Evolutionary conservation across 2,113 vertebrate genomes (phyloP), one percentile per base, ranked within the genome.

Genomic region (Dromaius novaehollandiae): DNA sequence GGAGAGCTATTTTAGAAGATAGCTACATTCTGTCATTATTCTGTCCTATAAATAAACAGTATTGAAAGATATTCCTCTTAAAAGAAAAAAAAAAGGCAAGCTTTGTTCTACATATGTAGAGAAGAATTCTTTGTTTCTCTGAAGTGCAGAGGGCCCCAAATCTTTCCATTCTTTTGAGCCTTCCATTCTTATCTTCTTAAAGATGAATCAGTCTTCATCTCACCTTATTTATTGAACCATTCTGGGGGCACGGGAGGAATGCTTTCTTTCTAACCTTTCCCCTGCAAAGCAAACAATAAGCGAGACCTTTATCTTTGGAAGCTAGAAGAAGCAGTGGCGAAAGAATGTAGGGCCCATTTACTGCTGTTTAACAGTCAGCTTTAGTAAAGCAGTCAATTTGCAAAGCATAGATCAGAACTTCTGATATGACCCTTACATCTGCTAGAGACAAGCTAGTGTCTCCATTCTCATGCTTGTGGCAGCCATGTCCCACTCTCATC

Each of bases 261-360:
- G 42, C 38, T 93, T 93, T 38, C 64, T 70, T 95, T 73, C 75
- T 80, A 89, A 94, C 21, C 61, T 85, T 88, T 80, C 48, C 21
- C 71, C 65, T 2, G 2, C n/a, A 91, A 71, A 87, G 36, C 36
- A 78, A 50, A 71, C 20, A 73, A 32, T 76, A 82, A 32, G 12
- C 77, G 66, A 79, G 48, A 25, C 28, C 65, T 93, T 82, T 89
- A 48, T 75, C 56, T 91, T 81, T 75, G 46, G 26, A 91, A 87
- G 24, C 11, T 21, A 75, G 56, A 18, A 85, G 81, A 82, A 44
- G 56, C 60, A 61, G 30, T 78, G 56, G 21, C 60, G 46, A 81
- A 81, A 48, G 64, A 90, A 92, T 22, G 36, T n/a, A 55, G 48
- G 42, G 32, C 38, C 83, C 15, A 11, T 44, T 94, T 53, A 53